A percentile compares a stretch with the other conserved stretches of the same genome.
Evolutionary conservation across 2,888 invertebrate species (phyloP).

Genomic region (Mesorhabditis belari): DNA sequence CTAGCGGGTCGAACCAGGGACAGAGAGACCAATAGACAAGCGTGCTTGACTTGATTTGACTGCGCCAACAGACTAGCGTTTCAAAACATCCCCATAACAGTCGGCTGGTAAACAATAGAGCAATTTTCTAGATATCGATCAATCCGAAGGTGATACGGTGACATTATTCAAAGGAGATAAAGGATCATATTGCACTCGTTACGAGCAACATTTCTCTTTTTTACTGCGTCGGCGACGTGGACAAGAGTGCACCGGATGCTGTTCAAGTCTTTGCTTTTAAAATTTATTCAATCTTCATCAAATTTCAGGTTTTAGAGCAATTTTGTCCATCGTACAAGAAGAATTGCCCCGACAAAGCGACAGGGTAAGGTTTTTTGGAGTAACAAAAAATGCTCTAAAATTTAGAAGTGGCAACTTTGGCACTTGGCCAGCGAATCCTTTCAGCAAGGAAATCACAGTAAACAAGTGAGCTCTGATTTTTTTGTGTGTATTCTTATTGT

Average conservation of each 20-base stretch:
- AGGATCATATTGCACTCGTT: not conserved
- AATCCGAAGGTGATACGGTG: not conserved
- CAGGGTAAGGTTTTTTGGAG: not conserved
- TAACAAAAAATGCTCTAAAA: not conserved
- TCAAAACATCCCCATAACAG: too few species aligned
- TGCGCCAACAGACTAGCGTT: too few species aligned
- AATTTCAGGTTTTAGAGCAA: slow-evolving; percentile 5
- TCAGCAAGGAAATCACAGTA: slow-evolving; percentile 11
- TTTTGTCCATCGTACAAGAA: slow-evolving; percentile 30
- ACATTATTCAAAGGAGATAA: not conserved
- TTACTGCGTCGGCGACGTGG: not conserved
- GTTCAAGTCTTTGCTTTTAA: not conserved
- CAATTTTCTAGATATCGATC: too few species aligned
- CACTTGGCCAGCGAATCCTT: slow-evolving; percentile 28
- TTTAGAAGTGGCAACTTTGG: not conserved
- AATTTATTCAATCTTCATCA: not conserved
- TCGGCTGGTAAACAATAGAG: too few species aligned
- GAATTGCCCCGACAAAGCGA: slow-evolving; percentile 19
- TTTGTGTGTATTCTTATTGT: too few species aligned
- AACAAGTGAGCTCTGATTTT: not conserved
- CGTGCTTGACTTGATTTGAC: too few species aligned
- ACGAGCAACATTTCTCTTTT: not conserved
- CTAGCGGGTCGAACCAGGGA: too few species aligned
- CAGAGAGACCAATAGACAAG: too few species aligned
- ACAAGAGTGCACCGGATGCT: not conserved